These are phyloP conservation scores for Lasioglossum marginatum DNA, from an alignment of 2,888 invertebrate genomes.

Conservation along the genomic window DNA sequence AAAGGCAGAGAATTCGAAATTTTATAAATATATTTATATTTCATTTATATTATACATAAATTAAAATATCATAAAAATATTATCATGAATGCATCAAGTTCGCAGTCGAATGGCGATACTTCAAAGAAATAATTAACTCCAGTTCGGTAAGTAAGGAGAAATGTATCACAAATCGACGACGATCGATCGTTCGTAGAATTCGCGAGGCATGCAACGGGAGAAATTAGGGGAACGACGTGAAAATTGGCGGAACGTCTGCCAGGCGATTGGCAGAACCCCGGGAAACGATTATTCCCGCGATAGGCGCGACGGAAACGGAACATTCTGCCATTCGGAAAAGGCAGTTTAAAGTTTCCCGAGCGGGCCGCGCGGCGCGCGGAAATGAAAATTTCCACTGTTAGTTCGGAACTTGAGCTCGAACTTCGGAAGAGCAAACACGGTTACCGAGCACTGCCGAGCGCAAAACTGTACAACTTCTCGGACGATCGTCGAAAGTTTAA, in stretches of 20 bases:
- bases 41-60: too few relatives aligned
- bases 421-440: slow-evolving; percentile 43
- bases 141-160: not conserved
- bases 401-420: slow-evolving; percentile 36
- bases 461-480: slow-evolving; percentile 5
- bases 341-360: slow-evolving; percentile 33
- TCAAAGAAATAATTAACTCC: not conserved
- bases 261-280: slow-evolving; percentile 33
- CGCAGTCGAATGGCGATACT: not conserved
- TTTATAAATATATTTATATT: too few relatives aligned
- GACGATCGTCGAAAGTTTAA: slow-evolving; percentile 8
- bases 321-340: slow-evolving; percentile 5
- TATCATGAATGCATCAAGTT: too few relatives aligned
- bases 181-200: not conserved
- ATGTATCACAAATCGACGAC: not conserved
- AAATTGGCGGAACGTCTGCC: slow-evolving; percentile 21
- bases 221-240: not conserved
- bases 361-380: slow-evolving; percentile 11
- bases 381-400: slow-evolving; percentile 53
- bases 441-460: not conserved
- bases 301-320: slow-evolving; percentile 27
- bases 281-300: slow-evolving; percentile 31
- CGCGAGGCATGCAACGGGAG: not conserved
- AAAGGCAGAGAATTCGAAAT: too few relatives aligned
- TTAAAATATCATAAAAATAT: too few relatives aligned